phyloP scores from a whole-genome alignment of 2,888 invertebrate species.

The Orgyia antiqua region DNA sequence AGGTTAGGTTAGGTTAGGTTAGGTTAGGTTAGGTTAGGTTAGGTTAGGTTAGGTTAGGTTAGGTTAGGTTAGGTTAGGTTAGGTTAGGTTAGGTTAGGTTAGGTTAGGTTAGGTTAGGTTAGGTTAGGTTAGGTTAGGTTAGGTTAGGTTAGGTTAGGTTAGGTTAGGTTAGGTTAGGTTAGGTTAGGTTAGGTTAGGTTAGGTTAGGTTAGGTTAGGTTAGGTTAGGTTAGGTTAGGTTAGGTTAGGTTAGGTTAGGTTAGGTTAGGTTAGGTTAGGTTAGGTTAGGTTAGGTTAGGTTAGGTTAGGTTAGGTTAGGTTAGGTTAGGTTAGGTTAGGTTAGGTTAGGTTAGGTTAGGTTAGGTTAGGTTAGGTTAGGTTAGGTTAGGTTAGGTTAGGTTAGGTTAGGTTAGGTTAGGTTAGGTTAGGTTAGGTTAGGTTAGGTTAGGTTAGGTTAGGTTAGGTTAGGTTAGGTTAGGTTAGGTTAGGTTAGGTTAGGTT shows the following conservation, averaged over 20 bases:
- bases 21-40: conserved; percentile 9
- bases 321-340: conserved; percentile 8
- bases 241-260: conserved; percentile 9
- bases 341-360: conserved; percentile 5
- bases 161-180: conserved; percentile 9
- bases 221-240: conserved; percentile 9
- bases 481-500: conserved; percentile 10
- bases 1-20: conserved; percentile 9
- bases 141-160: conserved; percentile 9
- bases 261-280: conserved; percentile 9
- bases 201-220: conserved; percentile 9
- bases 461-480: conserved; percentile 13
- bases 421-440: conserved; percentile 7
- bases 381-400: conserved; percentile 6
- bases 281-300: conserved; percentile 9
- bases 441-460: conserved; percentile 13
- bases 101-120: conserved; percentile 9
- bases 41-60: conserved; percentile 9
- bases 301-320: conserved; percentile 9
- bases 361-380: conserved; percentile 4
- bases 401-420: conserved; percentile 8
- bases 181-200: conserved; percentile 9
- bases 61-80: conserved; percentile 9
- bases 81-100: conserved; percentile 9
- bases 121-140: conserved; percentile 9